Evolutionary conservation across 2,888 invertebrate genomes (phyloP).

Genomic region (Matsumyia berberina): DNA sequence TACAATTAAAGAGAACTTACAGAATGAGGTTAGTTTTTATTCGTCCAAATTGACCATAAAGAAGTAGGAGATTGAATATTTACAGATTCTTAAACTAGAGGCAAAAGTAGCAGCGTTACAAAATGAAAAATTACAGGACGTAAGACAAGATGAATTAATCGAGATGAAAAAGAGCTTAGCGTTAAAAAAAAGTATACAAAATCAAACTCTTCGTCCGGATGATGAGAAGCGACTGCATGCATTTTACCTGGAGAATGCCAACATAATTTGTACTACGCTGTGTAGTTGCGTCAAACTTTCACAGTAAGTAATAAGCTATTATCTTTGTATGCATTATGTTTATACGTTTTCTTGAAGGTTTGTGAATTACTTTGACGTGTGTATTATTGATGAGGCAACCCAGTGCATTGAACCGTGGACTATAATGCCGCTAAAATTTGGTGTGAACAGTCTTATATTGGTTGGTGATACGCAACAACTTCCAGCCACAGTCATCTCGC

Average conservation of each 20-base stretch:
- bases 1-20: slow-evolving; percentile 84
- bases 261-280: slow-evolving; percentile 90
- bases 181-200: slow-evolving; percentile 77
- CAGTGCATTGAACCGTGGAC: slow-evolving; percentile 94
- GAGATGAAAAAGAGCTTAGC: slow-evolving; percentile 80
- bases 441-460: slow-evolving; percentile 90
- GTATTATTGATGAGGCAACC: slow-evolving; percentile 94
- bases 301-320: slow-evolving; percentile 76
- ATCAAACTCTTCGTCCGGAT: slow-evolving; percentile 77
- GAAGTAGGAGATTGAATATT: slow-evolving; percentile 15
- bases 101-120: slow-evolving; percentile 76
- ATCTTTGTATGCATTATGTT: slow-evolving; percentile 52
- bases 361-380: slow-evolving; percentile 85
- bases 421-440: slow-evolving; percentile 91
- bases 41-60: not conserved
- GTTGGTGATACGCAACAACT: slow-evolving; percentile 95
- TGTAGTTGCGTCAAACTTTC: slow-evolving; percentile 85
- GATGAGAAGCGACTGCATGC: slow-evolving; percentile 80
- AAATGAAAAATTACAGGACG: slow-evolving; percentile 68
- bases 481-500: slow-evolving; percentile 91
- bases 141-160: slow-evolving; percentile 78
- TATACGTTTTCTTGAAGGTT: slow-evolving; percentile 51
- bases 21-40: slow-evolving; percentile 66
- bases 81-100: slow-evolving; percentile 71
- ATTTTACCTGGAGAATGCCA: slow-evolving; percentile 86